Evolutionary conservation across 2,797 vertebrate genomes (phyloP), one percentile per base, ranked within the genome.

Genomic region (Glyptemys insculpta): DNA sequence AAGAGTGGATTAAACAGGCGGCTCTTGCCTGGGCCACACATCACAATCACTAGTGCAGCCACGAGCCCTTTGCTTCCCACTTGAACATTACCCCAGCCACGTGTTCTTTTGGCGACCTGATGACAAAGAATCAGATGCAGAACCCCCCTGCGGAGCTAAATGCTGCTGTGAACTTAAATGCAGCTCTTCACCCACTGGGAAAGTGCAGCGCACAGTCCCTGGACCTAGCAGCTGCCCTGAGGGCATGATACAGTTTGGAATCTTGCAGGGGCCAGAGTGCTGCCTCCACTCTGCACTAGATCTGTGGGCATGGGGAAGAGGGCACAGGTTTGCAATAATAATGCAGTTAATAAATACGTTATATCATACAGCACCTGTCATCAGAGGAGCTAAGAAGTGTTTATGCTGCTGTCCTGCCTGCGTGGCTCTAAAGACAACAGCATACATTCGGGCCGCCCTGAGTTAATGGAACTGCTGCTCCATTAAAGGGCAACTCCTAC

Each of bases 161-260:
- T 50, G 91, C 95, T 94, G 85, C 90, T 86, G 86, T 91, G 94
- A 88, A 94, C 21, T 87, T 74, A 53, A 87, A 68, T 87, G 84
- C 93, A 95, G 79, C 88, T 41, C 91, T 90, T 83, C 85, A 90
- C 95, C 86, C 74, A 91, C 6, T 25, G 37, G 72, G 41, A 89
- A 94, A n/a, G 14, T 37, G 57, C 1, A 53, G 74, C n/a, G 79
- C 84, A 83, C n/a, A 62, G 86, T 89, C 92, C 80, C 85, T 95
- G 65, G 74, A 84, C 80, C 79, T 89, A 88, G 93, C 83, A 88
- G 95, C 92, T 96, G 90, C 79, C 85, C 41, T 37, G 52, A 52
- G 95, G 91, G 93, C 83, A 85, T n/a, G 62, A 88, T 47, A 8
- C 1, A 8, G 88, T 88, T 54, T 74, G 65, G 88, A 93, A 47